A percentile compares a stretch with the other conserved stretches of the same genome.
phyloP scores from a whole-genome alignment of 2,113 vertebrate species.

The Blennius ocellaris region DNA sequence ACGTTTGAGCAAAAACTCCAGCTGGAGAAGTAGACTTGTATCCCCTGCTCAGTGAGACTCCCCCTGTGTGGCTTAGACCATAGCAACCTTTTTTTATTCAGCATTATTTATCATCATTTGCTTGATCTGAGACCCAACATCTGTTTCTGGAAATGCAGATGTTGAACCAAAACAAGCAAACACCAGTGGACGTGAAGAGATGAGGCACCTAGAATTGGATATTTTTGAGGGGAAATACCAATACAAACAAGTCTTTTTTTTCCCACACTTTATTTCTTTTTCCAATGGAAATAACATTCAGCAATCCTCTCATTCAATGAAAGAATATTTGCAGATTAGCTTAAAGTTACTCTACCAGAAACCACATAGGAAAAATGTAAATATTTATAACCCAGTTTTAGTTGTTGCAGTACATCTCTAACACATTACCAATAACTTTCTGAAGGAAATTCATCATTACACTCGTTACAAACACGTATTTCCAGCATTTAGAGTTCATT shows the following conservation, averaged over 20 bases:
- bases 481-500: too few relatives aligned
- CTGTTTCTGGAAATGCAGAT: slow-evolving; percentile 8
- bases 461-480: too few relatives aligned
- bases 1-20: slow-evolving; percentile 47
- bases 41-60: slow-evolving; percentile 27
- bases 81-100: slow-evolving; percentile 26
- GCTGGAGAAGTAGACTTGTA: slow-evolving; percentile 52
- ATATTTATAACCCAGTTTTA: too few relatives aligned
- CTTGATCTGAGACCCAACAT: slow-evolving; percentile 5
- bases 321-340: too few relatives aligned
- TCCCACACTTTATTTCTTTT: too few relatives aligned
- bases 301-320: too few relatives aligned
- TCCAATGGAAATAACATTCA: too few relatives aligned
- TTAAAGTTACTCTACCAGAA: too few relatives aligned
- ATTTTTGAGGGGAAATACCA: not conserved
- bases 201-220: not conserved
- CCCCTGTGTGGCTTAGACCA: slow-evolving; percentile 31
- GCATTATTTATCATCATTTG: slow-evolving; percentile 33
- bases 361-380: too few relatives aligned
- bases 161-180: slow-evolving; percentile 6
- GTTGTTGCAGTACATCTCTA: too few relatives aligned
- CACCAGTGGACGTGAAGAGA: not conserved
- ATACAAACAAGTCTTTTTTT: not conserved
- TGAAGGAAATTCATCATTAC: too few relatives aligned
- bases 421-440: too few relatives aligned